Evolutionary conservation across 1,140 invertebrate species (phyloP), one percentile per base, ranked within the genome.

Genomic region (Hestina assimilis): DNA sequence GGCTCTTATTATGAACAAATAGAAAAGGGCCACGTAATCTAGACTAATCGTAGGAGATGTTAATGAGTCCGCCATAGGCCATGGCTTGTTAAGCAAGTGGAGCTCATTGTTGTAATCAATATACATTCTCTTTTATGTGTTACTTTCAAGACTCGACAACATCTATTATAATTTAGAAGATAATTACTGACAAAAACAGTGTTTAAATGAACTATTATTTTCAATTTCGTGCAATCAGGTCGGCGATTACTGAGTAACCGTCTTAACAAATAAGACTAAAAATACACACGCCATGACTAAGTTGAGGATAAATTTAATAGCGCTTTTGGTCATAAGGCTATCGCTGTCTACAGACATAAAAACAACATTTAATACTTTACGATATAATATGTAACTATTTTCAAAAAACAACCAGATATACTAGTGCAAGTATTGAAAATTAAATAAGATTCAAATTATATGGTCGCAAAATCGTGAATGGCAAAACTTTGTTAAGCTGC

Each of bases 21-120:
- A 50, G 41, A 51, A 55, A 55, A 63, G 29, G 29, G 31, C 40
- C 19, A 26, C 46, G 60, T 48, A 46, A 57, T 59, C 26, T 48
- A 35, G 47, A 56, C 24, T 41, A 28, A 42, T n/a, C n/a, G n/a
- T n/a, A n/a, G n/a, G n/a, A 67, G 55, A 78, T 66, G 70, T 64
- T 82, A 83, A 83, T 75, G 69, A 74, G 73, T 53, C 47, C 52
- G 53, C 62, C 62, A 72, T 72, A 75, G 61, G 57, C 60, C 67
- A 82, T 73, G 74, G 69, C 69, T 79, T 72, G 72, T 78, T 82
- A 66, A 69, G 41, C 66, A 82, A 77, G 63, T 76, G 64, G 77
- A 57, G 57, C 79, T 59, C 66, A 64, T 66, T 68, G 60, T 69
- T 62, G 72, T 80, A 66, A 80, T 84, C 75, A 74, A 75, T 79